These are phyloP conservation scores for Centrocercus urophasianus DNA, from an alignment of 2,113 vertebrate species.

Conservation along the genomic window DNA sequence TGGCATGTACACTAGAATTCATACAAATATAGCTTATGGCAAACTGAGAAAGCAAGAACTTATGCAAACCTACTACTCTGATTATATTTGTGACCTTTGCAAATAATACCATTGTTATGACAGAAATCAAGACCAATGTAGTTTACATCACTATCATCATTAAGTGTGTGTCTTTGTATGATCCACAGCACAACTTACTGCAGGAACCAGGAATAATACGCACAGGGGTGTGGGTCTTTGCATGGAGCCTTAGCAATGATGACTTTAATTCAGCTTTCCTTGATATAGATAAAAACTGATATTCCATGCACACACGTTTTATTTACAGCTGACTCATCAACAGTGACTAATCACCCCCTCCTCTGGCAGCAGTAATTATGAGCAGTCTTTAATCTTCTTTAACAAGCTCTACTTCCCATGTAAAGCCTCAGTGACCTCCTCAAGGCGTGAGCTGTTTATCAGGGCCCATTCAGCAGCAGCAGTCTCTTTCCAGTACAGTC, in stretches of 20 bases:
- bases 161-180: constrained; percentile 80
- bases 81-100: constrained; percentile 49
- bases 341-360: constrained; percentile 61
- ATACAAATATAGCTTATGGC: constrained; percentile 63
- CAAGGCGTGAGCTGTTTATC: constrained; percentile 68
- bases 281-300: constrained; percentile 75
- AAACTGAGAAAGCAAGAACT: constrained; percentile 66
- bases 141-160: constrained; percentile 74
- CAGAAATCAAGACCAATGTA: constrained; percentile 66
- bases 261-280: constrained; percentile 73
- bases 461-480: constrained; percentile 80
- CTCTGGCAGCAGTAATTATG: constrained; percentile 64
- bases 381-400: constrained; percentile 63
- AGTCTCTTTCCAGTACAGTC: constrained; percentile 82
- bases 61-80: constrained; percentile 62
- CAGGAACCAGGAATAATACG: constrained; percentile 74
- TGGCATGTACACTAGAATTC: constrained; percentile 66
- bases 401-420: constrained; percentile 51
- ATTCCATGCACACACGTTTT: constrained; percentile 78
- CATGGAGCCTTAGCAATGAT: constrained; percentile 70
- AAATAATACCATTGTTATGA: constrained; percentile 60
- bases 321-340: constrained; percentile 84
- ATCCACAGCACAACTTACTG: constrained; percentile 83
- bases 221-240: constrained; percentile 64
- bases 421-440: constrained; percentile 66